A percentile compares a stretch with the other conserved stretches of the same genome.
Evolutionary conservation across 2,797 vertebrate genomes (phyloP).

Genomic region (Prionace glauca): DNA sequence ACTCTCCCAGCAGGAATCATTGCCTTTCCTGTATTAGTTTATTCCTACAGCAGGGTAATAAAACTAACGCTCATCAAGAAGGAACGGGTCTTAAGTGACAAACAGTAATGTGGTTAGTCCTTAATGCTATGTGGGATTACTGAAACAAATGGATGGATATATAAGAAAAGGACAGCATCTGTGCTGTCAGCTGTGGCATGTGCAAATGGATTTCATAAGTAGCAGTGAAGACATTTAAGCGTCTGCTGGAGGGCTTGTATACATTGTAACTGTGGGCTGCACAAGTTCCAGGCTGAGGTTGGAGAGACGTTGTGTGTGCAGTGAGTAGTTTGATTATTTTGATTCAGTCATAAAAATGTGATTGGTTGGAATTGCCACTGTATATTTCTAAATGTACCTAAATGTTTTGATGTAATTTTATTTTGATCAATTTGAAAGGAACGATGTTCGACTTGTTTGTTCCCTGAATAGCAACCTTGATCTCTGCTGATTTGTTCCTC

Average conservation of each 20-base stretch:
- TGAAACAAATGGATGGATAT: conserved; percentile 35
- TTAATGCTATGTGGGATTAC: conserved; percentile 34
- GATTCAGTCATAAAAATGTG: conserved; percentile 10
- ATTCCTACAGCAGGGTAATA: conserved; percentile 31
- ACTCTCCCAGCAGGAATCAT: conserved; percentile 35
- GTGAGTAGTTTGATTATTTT: conserved; percentile 36
- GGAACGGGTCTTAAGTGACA: conserved; percentile 33
- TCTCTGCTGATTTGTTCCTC: not conserved
- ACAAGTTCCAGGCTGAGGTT: conserved; percentile 32
- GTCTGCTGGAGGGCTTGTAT: conserved; percentile 36
- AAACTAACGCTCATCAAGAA: conserved; percentile 35
- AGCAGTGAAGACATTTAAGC: conserved; percentile 36
- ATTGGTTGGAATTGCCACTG: conserved; percentile 3
- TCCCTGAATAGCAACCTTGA: not conserved
- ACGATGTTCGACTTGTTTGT: not conserved
- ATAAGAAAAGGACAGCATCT: conserved; percentile 34
- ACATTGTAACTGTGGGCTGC: conserved; percentile 33
- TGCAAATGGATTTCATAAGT: conserved; percentile 39
- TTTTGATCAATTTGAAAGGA: not conserved
- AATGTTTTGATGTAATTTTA: conserved; percentile 21
- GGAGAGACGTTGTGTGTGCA: conserved; percentile 1
- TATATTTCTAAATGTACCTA: not conserved
- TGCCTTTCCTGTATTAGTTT: conserved; percentile 4
- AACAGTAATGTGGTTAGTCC: conserved; percentile 24
- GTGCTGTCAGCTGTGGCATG: conserved; percentile 37